Conservation (phyloP, 2,113 vertebrate genomes). For the Centropristis striata region DNA sequence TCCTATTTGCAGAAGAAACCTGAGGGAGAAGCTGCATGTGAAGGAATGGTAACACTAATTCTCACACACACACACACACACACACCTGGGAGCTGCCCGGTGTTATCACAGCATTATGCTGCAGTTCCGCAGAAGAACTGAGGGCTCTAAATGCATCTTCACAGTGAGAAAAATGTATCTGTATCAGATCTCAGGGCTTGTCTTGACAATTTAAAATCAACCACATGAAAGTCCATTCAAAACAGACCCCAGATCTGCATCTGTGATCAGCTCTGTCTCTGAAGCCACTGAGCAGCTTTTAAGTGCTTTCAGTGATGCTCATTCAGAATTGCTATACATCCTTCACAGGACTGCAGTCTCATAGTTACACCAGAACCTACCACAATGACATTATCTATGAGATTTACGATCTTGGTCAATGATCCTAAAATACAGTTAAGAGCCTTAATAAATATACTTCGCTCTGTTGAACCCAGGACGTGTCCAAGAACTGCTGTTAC, state of each 20-base stretch:
- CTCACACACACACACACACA: slow-evolving; percentile 40
- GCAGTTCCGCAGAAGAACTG: background rate
- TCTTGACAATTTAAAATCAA: slow-evolving; percentile 1
- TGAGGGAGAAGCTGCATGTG: slow-evolving; percentile 50
- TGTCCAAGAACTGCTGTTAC: slow-evolving; percentile 42
- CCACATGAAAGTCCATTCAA: too few species aligned
- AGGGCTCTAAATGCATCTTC: slow-evolving; percentile 7
- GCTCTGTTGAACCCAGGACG: slow-evolving; percentile 24
- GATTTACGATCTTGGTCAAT: slow-evolving; percentile 56
- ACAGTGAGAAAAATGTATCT: background rate
- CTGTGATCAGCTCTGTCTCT: background rate
- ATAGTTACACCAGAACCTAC: slow-evolving; percentile 18
- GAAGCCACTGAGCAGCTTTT: background rate
- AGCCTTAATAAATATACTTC: slow-evolving; percentile 52
- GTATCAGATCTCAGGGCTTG: background rate
- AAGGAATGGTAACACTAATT: slow-evolving; percentile 50
- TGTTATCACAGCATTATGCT: slow-evolving; percentile 26
- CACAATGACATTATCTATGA: slow-evolving; percentile 21
- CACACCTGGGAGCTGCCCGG: slow-evolving; percentile 49
- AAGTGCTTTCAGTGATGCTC: background rate
- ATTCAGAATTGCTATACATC: background rate
- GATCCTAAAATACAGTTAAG: slow-evolving; percentile 41
- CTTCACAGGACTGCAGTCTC: background rate
- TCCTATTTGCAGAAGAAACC: slow-evolving; percentile 58
- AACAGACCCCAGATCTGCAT: background rate